A percentile compares a stretch with the other conserved stretches of the same genome.
Evolutionary conservation across 2,888 invertebrate species (phyloP).

Genomic region (Dexiosoma caninum): DNA sequence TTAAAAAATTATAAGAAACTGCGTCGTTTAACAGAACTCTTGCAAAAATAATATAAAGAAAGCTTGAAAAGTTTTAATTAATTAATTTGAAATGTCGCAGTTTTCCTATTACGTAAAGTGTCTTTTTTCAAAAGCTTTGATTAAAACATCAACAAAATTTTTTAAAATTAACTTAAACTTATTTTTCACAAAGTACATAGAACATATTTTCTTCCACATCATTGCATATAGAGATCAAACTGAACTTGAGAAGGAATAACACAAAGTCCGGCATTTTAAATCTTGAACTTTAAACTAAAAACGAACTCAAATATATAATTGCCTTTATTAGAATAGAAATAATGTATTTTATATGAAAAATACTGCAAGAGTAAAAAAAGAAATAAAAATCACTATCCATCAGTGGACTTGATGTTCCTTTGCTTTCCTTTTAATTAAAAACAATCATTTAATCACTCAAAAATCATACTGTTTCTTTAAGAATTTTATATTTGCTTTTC

Average conservation of each 20-base stretch:
- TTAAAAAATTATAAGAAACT: too few species aligned
- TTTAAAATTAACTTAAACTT: slow-evolving; percentile 54
- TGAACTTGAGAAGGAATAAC: neutral
- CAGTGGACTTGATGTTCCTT: neutral
- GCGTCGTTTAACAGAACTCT: too few species aligned
- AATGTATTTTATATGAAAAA: slow-evolving; percentile 5
- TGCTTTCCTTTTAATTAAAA: neutral
- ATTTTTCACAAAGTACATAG: slow-evolving; percentile 56
- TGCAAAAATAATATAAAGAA: too few species aligned
- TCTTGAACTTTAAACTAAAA: slow-evolving; percentile 16
- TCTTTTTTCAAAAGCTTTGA: slow-evolving; percentile 28
- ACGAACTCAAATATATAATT: neutral
- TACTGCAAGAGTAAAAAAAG: neutral
- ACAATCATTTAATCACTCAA: neutral
- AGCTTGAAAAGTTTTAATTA: too few species aligned
- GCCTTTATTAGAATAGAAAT: neutral
- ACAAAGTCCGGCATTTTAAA: neutral
- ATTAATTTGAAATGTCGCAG: neutral
- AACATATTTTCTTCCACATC: slow-evolving; percentile 26
- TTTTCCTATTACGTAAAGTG: neutral
- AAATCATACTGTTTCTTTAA: slow-evolving; percentile 1
- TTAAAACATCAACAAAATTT: slow-evolving; percentile 45
- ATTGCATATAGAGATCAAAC: slow-evolving; percentile 22
- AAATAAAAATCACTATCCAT: neutral
- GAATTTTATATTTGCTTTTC: neutral